These are phyloP conservation scores for Lipophrys pholis DNA, from an alignment of 2,113 vertebrate genomes.

Conservation along the genomic window DNA sequence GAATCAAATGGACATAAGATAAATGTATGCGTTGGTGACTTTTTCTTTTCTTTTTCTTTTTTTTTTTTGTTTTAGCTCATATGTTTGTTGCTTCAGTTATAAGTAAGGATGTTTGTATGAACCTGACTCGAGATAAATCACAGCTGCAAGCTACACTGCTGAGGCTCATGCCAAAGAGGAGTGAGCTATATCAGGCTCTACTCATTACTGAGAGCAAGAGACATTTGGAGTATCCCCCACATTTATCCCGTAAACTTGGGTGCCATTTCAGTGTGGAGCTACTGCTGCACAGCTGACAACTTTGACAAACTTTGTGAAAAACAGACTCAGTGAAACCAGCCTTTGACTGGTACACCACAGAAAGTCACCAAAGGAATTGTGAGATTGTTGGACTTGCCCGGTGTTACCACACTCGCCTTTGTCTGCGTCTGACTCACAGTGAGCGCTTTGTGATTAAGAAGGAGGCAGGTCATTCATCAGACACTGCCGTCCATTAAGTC, in stretches of 20 bases:
- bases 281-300: background rate
- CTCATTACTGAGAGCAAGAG: background rate
- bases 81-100: too few relatives aligned
- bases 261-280: background rate
- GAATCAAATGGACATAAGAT: too few relatives aligned
- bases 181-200: background rate
- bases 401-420: slow-evolving; percentile 16
- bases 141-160: too few relatives aligned
- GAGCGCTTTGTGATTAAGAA: slow-evolving; percentile 69
- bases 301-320: background rate
- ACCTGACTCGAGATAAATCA: too few relatives aligned
- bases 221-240: background rate
- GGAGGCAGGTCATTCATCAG: slow-evolving; percentile 66
- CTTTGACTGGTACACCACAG: slow-evolving; percentile 17
- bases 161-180: too few relatives aligned
- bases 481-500: slow-evolving; percentile 66
- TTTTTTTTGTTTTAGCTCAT: too few relatives aligned
- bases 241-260: background rate
- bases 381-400: slow-evolving; percentile 29
- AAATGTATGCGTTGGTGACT: too few relatives aligned
- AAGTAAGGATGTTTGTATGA: too few relatives aligned
- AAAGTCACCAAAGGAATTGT: slow-evolving; percentile 38
- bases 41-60: too few relatives aligned
- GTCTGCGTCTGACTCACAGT: slow-evolving; percentile 50
- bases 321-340: background rate